phyloP scores from a whole-genome alignment of 2,888 invertebrate genomes.

The Cephus pulcher region DNA sequence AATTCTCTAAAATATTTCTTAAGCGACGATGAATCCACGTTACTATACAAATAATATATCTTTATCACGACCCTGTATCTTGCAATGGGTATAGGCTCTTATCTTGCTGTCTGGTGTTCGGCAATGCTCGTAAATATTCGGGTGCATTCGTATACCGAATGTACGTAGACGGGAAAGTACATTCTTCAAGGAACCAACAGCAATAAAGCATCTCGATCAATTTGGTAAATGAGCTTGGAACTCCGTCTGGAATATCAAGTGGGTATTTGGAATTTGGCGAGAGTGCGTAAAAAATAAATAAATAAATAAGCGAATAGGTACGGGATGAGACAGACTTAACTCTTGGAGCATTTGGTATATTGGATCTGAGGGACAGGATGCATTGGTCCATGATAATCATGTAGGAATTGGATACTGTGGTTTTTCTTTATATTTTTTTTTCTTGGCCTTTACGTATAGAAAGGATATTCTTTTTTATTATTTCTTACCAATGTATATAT shows the following conservation, averaged over 20 bases:
- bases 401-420: neutral
- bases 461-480: neutral
- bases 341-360: neutral
- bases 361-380: neutral
- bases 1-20: neutral
- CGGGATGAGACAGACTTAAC: neutral
- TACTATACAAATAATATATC: neutral
- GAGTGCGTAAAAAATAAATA: constrained; percentile 1
- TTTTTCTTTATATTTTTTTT: neutral
- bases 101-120: neutral
- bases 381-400: neutral
- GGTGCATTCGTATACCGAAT: neutral
- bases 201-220: constrained; percentile 7
- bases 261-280: neutral
- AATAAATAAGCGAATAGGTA: neutral
- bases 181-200: neutral
- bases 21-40: neutral
- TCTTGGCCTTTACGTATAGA: neutral
- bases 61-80: too few relatives aligned
- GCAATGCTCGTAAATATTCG: neutral
- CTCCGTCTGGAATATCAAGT: constrained; percentile 1
- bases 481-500: neutral
- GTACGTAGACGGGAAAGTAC: neutral
- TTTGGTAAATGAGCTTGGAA: neutral
- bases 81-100: neutral